These are phyloP conservation scores for Coboldia fuscipes DNA, from an alignment of 1,140 invertebrate species.

Conservation along the genomic window DNA sequence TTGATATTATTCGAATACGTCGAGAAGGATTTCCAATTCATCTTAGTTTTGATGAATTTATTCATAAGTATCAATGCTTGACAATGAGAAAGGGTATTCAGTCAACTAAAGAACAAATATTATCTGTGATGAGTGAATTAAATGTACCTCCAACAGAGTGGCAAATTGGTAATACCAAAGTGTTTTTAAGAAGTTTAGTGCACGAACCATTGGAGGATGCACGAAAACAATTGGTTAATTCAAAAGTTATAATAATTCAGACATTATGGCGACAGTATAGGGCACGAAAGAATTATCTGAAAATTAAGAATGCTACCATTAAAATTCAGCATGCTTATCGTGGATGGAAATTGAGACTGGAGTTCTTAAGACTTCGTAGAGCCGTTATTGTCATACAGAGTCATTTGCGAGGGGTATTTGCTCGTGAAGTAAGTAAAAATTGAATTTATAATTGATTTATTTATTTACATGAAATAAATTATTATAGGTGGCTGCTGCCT, in stretches of 20 bases:
- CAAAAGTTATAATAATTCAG: constrained; percentile 60
- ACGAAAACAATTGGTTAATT: constrained; percentile 40
- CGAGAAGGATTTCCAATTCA: constrained; percentile 87
- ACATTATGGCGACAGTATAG: constrained; percentile 44
- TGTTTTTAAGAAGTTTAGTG: constrained; percentile 66
- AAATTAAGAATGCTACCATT: constrained; percentile 44
- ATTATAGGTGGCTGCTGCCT: constrained; percentile 43
- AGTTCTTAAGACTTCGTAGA: constrained; percentile 59
- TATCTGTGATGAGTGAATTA: constrained; percentile 29
- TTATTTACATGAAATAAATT: not conserved
- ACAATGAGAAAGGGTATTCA: constrained; percentile 8
- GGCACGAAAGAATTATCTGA: constrained; percentile 41
- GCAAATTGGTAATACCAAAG: constrained; percentile 80
- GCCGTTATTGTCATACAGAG: constrained; percentile 80
- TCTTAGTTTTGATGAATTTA: constrained; percentile 54
- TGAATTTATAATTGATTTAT: not conserved
- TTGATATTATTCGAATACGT: constrained; percentile 85
- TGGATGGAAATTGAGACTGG: constrained; percentile 64
- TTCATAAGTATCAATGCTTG: constrained; percentile 12
- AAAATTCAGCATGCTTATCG: constrained; percentile 71
- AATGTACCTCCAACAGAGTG: constrained; percentile 52
- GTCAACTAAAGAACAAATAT: constrained; percentile 8
- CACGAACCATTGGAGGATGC: constrained; percentile 74
- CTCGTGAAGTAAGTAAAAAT: constrained; percentile 37
- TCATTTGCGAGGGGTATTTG: constrained; percentile 73